Percentiles rank a stretch among this genome's conserved stretches.
Conservation (phyloP, 2,113 vertebrate genomes). For the Paramormyrops kingsleyae region DNA sequence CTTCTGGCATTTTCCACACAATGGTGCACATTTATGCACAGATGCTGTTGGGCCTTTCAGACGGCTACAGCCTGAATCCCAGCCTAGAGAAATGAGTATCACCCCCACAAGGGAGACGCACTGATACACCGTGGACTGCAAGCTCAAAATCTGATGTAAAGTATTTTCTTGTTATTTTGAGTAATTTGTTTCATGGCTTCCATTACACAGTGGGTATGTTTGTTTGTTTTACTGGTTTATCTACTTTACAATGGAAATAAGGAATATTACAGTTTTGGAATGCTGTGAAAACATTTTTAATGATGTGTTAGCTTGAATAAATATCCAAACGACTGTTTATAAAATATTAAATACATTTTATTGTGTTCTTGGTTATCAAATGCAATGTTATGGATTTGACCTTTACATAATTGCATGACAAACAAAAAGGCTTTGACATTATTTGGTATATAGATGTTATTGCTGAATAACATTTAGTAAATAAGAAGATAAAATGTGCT, state of each 20-base stretch:
- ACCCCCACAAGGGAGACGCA: slow-evolving; percentile 55
- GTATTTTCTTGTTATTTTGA: slow-evolving; percentile 30
- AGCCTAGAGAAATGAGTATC: slow-evolving; percentile 51
- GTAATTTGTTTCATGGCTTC: neutral
- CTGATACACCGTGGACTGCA: slow-evolving; percentile 46
- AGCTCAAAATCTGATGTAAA: slow-evolving; percentile 34
- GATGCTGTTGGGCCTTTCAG: slow-evolving; percentile 62
- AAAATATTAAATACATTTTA: neutral
- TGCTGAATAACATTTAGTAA: neutral
- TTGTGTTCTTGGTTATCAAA: neutral
- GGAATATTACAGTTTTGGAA: neutral
- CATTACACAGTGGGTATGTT: neutral
- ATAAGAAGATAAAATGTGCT: neutral
- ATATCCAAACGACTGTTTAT: neutral
- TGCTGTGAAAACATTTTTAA: neutral
- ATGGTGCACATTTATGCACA: slow-evolving; percentile 60
- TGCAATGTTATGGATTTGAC: neutral
- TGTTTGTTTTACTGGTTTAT: neutral
- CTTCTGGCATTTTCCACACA: slow-evolving; percentile 74
- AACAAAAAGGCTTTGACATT: neutral
- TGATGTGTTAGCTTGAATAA: neutral
- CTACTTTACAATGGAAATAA: neutral
- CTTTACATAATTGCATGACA: neutral
- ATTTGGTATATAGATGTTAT: neutral
- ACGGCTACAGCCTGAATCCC: slow-evolving; percentile 58